phyloP scores from a whole-genome alignment of 2,888 invertebrate genomes.

The Agrotis exclamationis region DNA sequence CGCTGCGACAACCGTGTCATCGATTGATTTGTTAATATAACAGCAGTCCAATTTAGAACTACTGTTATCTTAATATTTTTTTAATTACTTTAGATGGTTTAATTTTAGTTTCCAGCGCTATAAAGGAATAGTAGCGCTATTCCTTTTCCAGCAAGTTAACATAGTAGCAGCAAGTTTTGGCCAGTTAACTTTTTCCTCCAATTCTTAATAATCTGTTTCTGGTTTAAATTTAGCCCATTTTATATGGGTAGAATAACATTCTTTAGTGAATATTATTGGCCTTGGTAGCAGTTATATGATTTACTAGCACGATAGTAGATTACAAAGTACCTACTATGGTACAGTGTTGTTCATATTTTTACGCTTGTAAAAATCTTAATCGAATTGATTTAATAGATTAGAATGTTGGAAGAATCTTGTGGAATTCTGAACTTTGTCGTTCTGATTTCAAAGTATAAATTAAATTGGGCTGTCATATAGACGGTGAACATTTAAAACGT shows the following conservation, averaged over 20 bases:
- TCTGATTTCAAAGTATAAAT: too few species aligned
- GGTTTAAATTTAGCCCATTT: not conserved
- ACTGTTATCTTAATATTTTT: not conserved
- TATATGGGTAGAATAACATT: not conserved
- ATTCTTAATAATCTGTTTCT: not conserved
- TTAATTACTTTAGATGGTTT: constrained; percentile 1
- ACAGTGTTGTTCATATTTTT: not conserved
- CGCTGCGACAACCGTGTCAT: too few species aligned
- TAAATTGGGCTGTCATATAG: too few species aligned
- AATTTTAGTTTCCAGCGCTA: not conserved
- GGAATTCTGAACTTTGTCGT: not conserved
- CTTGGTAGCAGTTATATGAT: not conserved
- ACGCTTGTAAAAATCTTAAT: not conserved
- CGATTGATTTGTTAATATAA: not conserved
- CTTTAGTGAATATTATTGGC: not conserved
- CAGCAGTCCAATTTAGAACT: not conserved
- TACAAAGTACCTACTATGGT: constrained; percentile 1
- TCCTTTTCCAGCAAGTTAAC: constrained; percentile 1
- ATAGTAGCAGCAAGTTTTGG: too few species aligned
- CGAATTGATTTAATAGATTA: not conserved
- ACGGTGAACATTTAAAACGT: too few species aligned
- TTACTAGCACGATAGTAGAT: not conserved
- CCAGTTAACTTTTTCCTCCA: not conserved
- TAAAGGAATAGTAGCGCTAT: too few species aligned
- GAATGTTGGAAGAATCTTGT: not conserved